phyloP scores from a whole-genome alignment of 2,113 vertebrate genomes.

The Onychorhynchus coronatus region DNA sequence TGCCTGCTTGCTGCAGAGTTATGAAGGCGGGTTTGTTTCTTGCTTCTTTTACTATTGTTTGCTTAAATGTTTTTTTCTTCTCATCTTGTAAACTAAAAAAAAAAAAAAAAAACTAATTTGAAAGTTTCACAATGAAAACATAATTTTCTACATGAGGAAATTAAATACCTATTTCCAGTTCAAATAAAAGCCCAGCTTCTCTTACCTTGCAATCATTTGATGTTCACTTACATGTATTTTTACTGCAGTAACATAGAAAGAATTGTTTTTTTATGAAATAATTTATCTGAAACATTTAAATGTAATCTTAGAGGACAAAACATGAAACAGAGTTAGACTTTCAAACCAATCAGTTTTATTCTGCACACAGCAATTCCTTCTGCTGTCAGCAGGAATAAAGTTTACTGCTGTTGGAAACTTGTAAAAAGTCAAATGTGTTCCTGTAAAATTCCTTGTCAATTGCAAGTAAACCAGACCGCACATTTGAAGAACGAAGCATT shows the following conservation, averaged over 20 bases:
- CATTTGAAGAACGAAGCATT: not conserved
- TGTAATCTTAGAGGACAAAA: not conserved
- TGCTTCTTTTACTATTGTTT: not conserved
- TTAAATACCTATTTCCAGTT: not conserved
- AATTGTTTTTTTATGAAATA: not conserved
- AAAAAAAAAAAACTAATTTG: not conserved
- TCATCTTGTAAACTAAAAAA: not conserved
- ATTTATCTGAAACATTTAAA: not conserved
- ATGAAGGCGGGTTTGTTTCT: not conserved
- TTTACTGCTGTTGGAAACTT: slow-evolving; percentile 44
- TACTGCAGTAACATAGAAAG: not conserved
- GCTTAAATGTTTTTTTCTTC: not conserved
- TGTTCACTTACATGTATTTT: not conserved
- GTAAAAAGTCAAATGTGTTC: slow-evolving; percentile 39
- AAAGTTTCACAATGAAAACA: not conserved
- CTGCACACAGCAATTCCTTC: slow-evolving; percentile 56
- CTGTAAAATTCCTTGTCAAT: not conserved
- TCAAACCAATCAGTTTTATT: slow-evolving; percentile 20
- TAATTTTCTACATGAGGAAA: not conserved
- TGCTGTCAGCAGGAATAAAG: slow-evolving; percentile 46
- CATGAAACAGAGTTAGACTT: slow-evolving; percentile 18
- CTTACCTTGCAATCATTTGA: not conserved
- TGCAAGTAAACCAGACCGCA: slow-evolving; percentile 8
- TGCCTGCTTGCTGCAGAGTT: not conserved
- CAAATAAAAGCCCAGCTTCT: not conserved